Evolutionary conservation across 2,888 invertebrate genomes (phyloP), one percentile per base, ranked within the genome.

Genomic region (Rhagophthalmus giganteus): DNA sequence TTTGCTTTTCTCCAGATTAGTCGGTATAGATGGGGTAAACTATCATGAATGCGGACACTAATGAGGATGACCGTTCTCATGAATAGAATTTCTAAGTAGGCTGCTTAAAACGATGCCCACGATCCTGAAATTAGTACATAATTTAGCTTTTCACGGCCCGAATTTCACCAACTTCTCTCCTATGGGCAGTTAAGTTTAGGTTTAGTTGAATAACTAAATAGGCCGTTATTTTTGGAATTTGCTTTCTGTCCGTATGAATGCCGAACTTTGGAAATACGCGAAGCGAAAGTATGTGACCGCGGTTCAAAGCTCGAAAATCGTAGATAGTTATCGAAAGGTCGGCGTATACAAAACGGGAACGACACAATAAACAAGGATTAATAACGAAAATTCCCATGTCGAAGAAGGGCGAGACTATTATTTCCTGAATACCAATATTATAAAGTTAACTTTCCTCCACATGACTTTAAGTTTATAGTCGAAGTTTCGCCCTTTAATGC

Each of bases 71-170:
- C 49, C 49, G 34, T 49, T 41, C 41, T 25, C 49, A 49, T 49
- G 49, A 49, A 49, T 49, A 42, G 49, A 49, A 49, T 49, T 49
- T 49, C 41, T 41, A 49, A 49, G 42, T 42, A 49, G 42, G 34
- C 49, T 49, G 42, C 41, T 49, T 41, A 49, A 42, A 49, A 49
- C 49, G 41, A 47, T 39, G 31, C 47, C 47, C 47, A 47, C 47
- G 47, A 47, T 32, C 39, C 39, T 32, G 47, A 47, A 47, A 47
- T 47, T 47, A 47, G 47, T 47, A 47, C 39, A 47, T 47, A 47
- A 47, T 47, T 47, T 47, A 32, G 39, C 47, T 47, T 47, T 47
- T 47, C 47, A 47, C 26, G 39, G 13, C 26, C 20, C 26, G 14
- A 42, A 49, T 26, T 49, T 31, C 12, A 11, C 42, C 16, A 33